Evolutionary conservation across 2,113 vertebrate genomes (phyloP).

Genomic region (Strix aluco): DNA sequence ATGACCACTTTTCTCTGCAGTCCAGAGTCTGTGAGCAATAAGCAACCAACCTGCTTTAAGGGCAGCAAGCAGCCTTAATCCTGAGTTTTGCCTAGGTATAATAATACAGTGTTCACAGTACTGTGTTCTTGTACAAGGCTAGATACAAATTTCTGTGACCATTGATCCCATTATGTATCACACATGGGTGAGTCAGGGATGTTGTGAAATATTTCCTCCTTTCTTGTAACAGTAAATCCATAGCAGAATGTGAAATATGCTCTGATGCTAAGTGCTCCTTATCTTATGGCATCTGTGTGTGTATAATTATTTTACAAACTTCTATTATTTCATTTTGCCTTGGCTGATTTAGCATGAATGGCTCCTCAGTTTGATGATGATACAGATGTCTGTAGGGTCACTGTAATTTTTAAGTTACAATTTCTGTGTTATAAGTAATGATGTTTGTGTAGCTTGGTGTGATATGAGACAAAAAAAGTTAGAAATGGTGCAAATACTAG

Average conservation of each 20-base stretch:
- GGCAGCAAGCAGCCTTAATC: not conserved
- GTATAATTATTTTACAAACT: not conserved
- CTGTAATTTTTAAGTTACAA: not conserved
- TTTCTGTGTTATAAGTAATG: not conserved
- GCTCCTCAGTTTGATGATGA: not conserved
- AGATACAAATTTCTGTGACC: not conserved
- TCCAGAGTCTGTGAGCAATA: not conserved
- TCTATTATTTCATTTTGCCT: not conserved
- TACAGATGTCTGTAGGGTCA: not conserved
- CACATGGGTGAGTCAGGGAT: not conserved
- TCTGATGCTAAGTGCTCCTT: not conserved
- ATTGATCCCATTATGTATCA: not conserved
- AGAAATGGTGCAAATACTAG: not conserved
- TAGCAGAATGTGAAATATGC: not conserved
- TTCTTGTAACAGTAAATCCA: not conserved
- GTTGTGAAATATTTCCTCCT: slow-evolving; percentile 19
- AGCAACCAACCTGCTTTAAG: not conserved
- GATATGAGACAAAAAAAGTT: not conserved
- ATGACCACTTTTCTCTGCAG: not conserved
- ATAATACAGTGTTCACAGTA: not conserved
- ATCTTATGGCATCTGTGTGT: not conserved
- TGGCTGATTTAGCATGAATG: not conserved
- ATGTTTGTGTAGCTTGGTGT: not conserved
- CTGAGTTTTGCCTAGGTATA: not conserved
- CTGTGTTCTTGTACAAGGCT: not conserved